Evolutionary conservation across 2,888 invertebrate species (phyloP).

Genomic region (Folsomia candida): DNA sequence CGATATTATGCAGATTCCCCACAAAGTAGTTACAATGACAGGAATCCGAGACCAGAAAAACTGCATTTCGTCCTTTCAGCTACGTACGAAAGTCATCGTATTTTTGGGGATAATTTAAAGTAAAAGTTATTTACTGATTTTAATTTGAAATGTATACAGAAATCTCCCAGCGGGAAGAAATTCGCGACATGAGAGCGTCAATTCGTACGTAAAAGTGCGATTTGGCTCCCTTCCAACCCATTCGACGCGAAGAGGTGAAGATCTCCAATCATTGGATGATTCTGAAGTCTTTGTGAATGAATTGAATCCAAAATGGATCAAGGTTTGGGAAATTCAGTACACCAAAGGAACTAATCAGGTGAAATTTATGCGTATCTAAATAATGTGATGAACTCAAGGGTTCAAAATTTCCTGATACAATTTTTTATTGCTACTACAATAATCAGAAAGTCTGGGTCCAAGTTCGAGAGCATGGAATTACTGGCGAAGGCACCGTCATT

Average conservation of each 20-base stretch:
- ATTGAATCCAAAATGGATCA: constrained; percentile 34
- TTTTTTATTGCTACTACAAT: neutral
- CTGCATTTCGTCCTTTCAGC: too few species aligned
- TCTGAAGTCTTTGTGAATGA: constrained; percentile 34
- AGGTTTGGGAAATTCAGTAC: constrained; percentile 34
- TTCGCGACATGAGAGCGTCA: too few species aligned
- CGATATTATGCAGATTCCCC: too few species aligned
- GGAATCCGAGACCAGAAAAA: too few species aligned
- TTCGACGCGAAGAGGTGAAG: neutral
- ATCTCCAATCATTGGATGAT: constrained; percentile 17
- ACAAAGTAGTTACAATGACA: too few species aligned
- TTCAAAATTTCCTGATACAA: neutral
- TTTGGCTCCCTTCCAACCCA: constrained; percentile 22
- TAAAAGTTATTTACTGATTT: too few species aligned
- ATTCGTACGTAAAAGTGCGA: constrained; percentile 39
- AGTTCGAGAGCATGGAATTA: constrained; percentile 39
- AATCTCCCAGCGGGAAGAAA: too few species aligned
- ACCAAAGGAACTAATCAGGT: constrained; percentile 33
- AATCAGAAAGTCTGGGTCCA: constrained; percentile 28
- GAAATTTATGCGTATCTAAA: neutral
- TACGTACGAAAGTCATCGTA: too few species aligned
- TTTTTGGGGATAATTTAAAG: too few species aligned
- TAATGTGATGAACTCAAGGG: neutral
- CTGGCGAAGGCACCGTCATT: constrained; percentile 26
- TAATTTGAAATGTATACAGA: too few species aligned